Base-by-base conservation (phyloP, 64 coral and sea anemone genomes). In the Cladopsammia gracilis region DNA sequence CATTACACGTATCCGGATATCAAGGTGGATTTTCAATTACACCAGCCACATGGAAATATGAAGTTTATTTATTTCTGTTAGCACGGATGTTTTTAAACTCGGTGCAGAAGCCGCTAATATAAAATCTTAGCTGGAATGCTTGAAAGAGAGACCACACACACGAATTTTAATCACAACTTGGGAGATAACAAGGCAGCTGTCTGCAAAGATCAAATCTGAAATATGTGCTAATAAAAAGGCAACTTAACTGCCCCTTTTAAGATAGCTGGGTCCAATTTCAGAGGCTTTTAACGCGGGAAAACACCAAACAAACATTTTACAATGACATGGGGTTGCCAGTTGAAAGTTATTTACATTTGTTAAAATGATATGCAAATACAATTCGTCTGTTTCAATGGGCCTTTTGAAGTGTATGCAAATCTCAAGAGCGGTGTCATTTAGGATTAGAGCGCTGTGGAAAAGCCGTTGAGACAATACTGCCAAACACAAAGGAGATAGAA, bases 291-390 rank as follows among this genome's bases (percentile, higher is more conserved):
- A 50, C 62, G 67, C 43, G n/a, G 4, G 56, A 79, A 79, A 79
- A 68, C 80, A 49, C 62, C 44, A 14, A 67, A 67, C 80, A 84
- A 84, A 84, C 45, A 68, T 67, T 68, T 65, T 7, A 67, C 62
- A 84, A 49, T 19, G 80, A 83, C 60, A 19, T 83, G 80, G 14
- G 44, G 23, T 48, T 18, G 13, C 43, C 10, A 50, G 80, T 83
- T 83, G 43, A 66, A 62, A 83, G 43, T 66, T 34, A 65, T 62
- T 61, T 83, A 83, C 79, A 65, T 65, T 64, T 3, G 16, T 15
- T 48, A 43, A 83, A 83, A 84, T 68, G 42, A 50, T 84, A 67
- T 84, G 80, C 80, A 84, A 68, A 84, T 84, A 84, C 42, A 4
- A 51, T 19, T 65, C 43, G 58, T 67, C 10, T 44, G 5, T 67